phyloP scores from a whole-genome alignment of 2,797 vertebrate species.

The Chaetodon trifasciatus region DNA sequence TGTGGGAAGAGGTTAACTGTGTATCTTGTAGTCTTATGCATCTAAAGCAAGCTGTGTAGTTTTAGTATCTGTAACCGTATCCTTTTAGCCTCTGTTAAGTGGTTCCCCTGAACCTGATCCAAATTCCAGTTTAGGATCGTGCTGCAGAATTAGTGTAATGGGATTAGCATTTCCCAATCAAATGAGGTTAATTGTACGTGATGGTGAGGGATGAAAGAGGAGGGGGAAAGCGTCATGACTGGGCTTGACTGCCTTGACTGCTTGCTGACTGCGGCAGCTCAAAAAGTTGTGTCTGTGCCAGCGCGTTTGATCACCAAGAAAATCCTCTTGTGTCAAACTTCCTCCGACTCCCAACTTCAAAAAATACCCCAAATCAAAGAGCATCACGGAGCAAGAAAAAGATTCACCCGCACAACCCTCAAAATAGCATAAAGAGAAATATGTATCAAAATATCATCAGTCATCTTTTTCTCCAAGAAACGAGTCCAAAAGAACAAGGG shows the following conservation, averaged over 20 bases:
- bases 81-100: background rate
- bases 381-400: slow-evolving; percentile 62
- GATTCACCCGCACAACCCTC: slow-evolving; percentile 55
- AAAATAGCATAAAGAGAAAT: slow-evolving; percentile 77
- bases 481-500: slow-evolving; percentile 63
- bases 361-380: slow-evolving; percentile 72
- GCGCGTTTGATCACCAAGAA: slow-evolving; percentile 70
- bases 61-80: background rate
- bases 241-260: slow-evolving; percentile 27
- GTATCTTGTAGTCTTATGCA: background rate
- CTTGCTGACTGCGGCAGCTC: slow-evolving; percentile 51
- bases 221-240: slow-evolving; percentile 3
- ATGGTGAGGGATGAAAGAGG: slow-evolving; percentile 36
- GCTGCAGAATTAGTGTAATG: slow-evolving; percentile 1
- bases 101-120: background rate
- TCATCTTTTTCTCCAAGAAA: slow-evolving; percentile 67
- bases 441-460: slow-evolving; percentile 73
- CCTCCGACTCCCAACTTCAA: slow-evolving; percentile 62
- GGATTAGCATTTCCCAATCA: slow-evolving; percentile 29
- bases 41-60: background rate
- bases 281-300: slow-evolving; percentile 63
- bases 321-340: slow-evolving; percentile 71
- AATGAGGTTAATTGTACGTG: slow-evolving; percentile 37
- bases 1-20: slow-evolving; percentile 1
- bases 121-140: slow-evolving; percentile 3